Conservation (phyloP, 2,113 vertebrate genomes). For the Cromileptes altivelis region DNA sequence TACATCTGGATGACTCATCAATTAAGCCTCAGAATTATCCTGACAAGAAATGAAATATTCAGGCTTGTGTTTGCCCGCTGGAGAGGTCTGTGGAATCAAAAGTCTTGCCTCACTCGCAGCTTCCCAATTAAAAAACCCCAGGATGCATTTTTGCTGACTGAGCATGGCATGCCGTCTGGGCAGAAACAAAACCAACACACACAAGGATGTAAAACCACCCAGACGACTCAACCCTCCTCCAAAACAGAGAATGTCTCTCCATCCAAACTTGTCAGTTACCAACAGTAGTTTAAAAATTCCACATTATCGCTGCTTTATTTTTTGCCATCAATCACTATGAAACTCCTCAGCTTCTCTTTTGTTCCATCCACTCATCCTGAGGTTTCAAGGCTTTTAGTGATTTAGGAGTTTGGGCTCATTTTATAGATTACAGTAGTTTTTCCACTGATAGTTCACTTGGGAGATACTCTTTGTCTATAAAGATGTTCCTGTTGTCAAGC, state of each 20-base stretch:
- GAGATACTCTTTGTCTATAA: slow-evolving; percentile 6
- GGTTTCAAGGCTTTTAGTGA: background rate
- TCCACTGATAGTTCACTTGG: slow-evolving; percentile 15
- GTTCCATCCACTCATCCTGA: background rate
- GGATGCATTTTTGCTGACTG: slow-evolving; percentile 57
- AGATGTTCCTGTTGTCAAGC: slow-evolving; percentile 4
- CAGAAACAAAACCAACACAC: background rate
- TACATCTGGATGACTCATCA: background rate
- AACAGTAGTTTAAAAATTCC: background rate
- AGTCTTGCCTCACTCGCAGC: background rate
- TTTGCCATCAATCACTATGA: background rate
- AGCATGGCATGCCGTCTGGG: background rate
- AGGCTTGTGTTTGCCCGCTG: background rate
- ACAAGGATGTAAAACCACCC: slow-evolving; percentile 42
- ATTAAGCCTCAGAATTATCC: background rate
- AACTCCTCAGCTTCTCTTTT: background rate
- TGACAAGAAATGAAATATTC: background rate
- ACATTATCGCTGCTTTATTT: background rate
- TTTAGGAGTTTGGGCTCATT: slow-evolving; percentile 1
- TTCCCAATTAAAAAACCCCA: slow-evolving; percentile 33
- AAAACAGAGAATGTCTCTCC: background rate
- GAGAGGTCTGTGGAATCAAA: background rate
- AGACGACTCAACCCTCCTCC: background rate
- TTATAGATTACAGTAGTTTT: background rate
- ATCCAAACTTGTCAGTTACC: background rate